A percentile compares a stretch with the other conserved stretches of the same genome.
Conservation (phyloP, 2,888 invertebrate genomes). For the Leucophora obtusa region DNA sequence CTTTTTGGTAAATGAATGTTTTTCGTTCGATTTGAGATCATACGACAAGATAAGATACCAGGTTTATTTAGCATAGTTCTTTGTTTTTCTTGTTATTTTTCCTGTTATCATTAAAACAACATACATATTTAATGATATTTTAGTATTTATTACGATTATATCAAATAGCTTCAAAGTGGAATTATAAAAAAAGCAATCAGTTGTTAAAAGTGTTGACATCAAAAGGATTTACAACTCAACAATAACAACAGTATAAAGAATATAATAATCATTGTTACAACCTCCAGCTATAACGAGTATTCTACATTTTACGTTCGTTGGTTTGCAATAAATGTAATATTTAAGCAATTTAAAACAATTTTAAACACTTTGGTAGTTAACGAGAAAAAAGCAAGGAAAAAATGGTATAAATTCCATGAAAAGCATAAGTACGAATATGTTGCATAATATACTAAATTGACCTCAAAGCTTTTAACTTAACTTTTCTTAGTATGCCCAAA, state of each 20-base stretch:
- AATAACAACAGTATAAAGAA: slow-evolving; percentile 36
- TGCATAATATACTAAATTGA: slow-evolving; percentile 32
- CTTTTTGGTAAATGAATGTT: too few species aligned
- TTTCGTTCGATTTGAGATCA: too few species aligned
- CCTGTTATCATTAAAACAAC: neutral
- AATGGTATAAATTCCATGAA: neutral
- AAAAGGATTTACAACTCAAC: slow-evolving; percentile 54
- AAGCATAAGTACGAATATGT: neutral
- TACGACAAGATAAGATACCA: too few species aligned
- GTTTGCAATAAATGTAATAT: slow-evolving; percentile 40
- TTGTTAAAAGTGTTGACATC: slow-evolving; percentile 58
- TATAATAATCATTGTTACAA: slow-evolving; percentile 53
- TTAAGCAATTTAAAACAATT: slow-evolving; percentile 35
- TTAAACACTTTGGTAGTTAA: slow-evolving; percentile 30
- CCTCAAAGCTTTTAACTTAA: slow-evolving; percentile 50
- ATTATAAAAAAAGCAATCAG: slow-evolving; percentile 40
- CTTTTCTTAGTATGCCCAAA: neutral
- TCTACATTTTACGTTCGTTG: slow-evolving; percentile 41
- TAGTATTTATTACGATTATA: slow-evolving; percentile 31
- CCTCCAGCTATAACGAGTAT: slow-evolving; percentile 42
- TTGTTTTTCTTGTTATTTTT: too few species aligned
- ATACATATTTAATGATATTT: slow-evolving; percentile 17
- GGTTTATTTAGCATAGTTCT: too few species aligned
- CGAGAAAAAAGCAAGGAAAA: slow-evolving; percentile 25
- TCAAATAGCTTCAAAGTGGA: slow-evolving; percentile 50